Evolutionary conservation across 2,113 vertebrate species (phyloP).

Genomic region (Nothoprocta perdicaria): DNA sequence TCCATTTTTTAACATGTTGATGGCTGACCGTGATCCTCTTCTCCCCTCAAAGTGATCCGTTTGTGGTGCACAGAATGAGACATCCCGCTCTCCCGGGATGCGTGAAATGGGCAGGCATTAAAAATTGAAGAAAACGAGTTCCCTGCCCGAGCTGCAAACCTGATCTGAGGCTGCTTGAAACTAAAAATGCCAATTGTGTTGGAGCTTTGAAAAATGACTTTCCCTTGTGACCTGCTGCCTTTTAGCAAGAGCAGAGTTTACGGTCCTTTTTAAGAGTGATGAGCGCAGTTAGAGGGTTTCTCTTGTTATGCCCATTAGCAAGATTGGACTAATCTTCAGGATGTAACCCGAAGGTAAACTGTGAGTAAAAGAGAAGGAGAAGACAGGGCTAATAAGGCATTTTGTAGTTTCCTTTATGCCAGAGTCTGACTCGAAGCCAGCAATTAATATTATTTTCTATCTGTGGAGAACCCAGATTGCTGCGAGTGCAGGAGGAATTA

Average conservation of each 20-base stretch:
- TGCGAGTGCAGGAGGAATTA: neutral
- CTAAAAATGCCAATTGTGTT: conserved; percentile 59
- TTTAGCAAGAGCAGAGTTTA: conserved; percentile 63
- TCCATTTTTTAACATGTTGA: conserved; percentile 8
- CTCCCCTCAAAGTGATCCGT: neutral
- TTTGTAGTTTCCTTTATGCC: conserved; percentile 44
- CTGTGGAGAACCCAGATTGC: neutral
- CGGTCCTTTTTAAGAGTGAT: conserved; percentile 51
- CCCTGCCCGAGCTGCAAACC: conserved; percentile 25
- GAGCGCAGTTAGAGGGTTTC: conserved; percentile 53
- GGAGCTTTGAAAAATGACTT: conserved; percentile 73
- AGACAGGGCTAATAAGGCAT: conserved; percentile 18
- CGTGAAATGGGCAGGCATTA: conserved; percentile 62
- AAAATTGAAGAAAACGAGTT: conserved; percentile 69
- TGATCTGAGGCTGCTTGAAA: conserved; percentile 67
- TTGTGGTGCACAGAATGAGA: conserved; percentile 50
- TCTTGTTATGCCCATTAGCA: conserved; percentile 65
- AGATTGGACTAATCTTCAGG: conserved; percentile 54
- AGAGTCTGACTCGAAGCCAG: conserved; percentile 13
- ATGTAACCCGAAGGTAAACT: conserved; percentile 52
- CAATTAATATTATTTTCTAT: conserved; percentile 57
- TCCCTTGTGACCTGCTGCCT: conserved; percentile 65
- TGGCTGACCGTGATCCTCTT: neutral
- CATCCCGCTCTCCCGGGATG: conserved; percentile 35
- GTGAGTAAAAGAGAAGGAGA: conserved; percentile 37